Conservation (phyloP, 2,113 vertebrate genomes). For the Taurulus bubalis region DNA sequence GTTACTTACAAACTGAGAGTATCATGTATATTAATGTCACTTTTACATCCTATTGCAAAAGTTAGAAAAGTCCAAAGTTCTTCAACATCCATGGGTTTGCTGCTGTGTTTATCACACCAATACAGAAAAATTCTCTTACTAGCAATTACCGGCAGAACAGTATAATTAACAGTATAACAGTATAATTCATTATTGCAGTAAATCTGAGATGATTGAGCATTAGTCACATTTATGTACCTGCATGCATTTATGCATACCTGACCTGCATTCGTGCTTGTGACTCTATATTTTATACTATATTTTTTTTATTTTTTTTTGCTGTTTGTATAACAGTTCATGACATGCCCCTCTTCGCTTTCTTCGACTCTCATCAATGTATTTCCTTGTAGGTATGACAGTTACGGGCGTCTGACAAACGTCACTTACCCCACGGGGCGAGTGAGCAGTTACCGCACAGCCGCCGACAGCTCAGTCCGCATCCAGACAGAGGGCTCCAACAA, state of each 20-base stretch:
- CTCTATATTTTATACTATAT: no score
- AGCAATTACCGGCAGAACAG: conserved; percentile 20
- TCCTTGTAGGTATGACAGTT: conserved; percentile 91
- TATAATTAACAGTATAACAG: conserved; percentile 16
- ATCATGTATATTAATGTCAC: conserved; percentile 9
- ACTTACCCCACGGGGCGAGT: conserved; percentile 97
- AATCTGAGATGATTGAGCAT: conserved; percentile 32
- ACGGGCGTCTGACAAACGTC: conserved; percentile 95
- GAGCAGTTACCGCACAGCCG: conserved; percentile 94
- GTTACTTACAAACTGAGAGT: conserved; percentile 1
- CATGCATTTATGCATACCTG: conserved; percentile 37
- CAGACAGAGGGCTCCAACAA: conserved; percentile 95
- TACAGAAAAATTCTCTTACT: conserved; percentile 16
- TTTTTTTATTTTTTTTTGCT: conserved; percentile 5
- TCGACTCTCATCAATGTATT: conserved; percentile 33
- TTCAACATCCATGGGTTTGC: conserved; percentile 34
- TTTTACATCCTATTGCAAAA: background rate
- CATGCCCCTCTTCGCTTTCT: conserved; percentile 28
- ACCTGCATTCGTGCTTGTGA: conserved; percentile 35
- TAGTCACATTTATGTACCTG: conserved; percentile 37
- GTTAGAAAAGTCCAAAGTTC: conserved; percentile 25
- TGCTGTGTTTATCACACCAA: conserved; percentile 45
- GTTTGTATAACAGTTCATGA: conserved; percentile 18
- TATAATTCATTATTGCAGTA: conserved; percentile 27
- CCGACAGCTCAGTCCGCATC: conserved; percentile 92